phyloP scores from a whole-genome alignment of 2,113 vertebrate genomes.

The Nipponia nippon region DNA sequence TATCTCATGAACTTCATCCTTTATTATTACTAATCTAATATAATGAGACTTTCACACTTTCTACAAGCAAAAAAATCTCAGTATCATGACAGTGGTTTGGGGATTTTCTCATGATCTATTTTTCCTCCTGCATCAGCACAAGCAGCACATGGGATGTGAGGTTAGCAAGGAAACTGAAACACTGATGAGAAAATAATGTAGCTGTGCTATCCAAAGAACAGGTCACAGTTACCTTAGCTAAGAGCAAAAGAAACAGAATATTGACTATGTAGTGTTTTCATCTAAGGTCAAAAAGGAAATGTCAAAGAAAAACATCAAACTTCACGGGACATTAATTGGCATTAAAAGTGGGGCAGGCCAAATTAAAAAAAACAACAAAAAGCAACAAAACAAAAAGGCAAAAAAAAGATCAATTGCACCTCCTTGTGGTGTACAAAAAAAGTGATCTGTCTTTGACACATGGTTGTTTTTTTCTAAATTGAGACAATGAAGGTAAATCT shows the following conservation, averaged over 20 bases:
- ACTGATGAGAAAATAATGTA: background rate
- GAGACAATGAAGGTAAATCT: background rate
- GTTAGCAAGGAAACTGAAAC: background rate
- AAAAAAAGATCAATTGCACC: slow-evolving; percentile 17
- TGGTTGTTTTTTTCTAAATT: background rate
- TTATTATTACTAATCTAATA: background rate
- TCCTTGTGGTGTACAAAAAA: slow-evolving; percentile 46
- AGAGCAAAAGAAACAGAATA: background rate
- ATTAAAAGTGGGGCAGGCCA: background rate
- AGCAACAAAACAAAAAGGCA: too few species aligned
- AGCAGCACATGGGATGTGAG: background rate
- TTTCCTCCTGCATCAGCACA: background rate
- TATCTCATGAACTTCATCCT: background rate
- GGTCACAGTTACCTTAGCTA: background rate
- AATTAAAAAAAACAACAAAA: background rate
- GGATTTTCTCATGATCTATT: background rate
- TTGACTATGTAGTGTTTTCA: accelerated
- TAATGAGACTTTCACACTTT: background rate
- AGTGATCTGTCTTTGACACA: background rate
- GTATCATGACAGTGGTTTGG: background rate
- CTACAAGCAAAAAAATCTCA: background rate
- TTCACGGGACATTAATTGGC: background rate
- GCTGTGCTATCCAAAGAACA: background rate
- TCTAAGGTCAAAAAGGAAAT: background rate
- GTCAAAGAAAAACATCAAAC: background rate